phyloP scores from a whole-genome alignment of 2,113 vertebrate species.

The Seriola aureovittata region DNA sequence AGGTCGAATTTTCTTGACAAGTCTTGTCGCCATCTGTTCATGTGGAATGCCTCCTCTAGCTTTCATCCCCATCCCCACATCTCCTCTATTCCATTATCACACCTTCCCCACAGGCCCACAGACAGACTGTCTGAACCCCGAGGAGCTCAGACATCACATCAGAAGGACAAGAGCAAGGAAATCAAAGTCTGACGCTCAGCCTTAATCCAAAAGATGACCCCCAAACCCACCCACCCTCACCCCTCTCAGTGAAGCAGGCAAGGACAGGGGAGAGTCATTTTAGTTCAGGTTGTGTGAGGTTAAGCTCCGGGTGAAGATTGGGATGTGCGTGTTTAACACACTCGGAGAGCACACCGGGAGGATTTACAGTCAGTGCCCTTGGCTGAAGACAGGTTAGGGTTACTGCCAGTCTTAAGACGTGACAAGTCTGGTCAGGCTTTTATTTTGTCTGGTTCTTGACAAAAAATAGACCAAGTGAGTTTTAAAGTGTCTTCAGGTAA shows the following conservation, averaged over 20 bases:
- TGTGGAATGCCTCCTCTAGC: not conserved
- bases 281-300: slow-evolving; percentile 27
- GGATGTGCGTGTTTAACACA: not conserved
- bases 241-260: not conserved
- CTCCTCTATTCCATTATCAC: slow-evolving; percentile 12
- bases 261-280: not conserved
- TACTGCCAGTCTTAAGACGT: not conserved
- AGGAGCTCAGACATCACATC: slow-evolving; percentile 18
- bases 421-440: not conserved
- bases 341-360: not conserved
- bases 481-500: not conserved
- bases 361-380: slow-evolving; percentile 24
- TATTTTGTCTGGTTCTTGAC: not conserved
- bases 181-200: not conserved
- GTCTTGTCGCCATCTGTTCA: slow-evolving; percentile 14
- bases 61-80: slow-evolving; percentile 20
- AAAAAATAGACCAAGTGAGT: not conserved
- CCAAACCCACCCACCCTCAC: rapidly evolving
- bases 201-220: slow-evolving; percentile 29
- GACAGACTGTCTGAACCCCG: not conserved
- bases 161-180: slow-evolving; percentile 3
- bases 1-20: slow-evolving; percentile 20
- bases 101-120: not conserved
- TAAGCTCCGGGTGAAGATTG: slow-evolving; percentile 25
- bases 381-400: slow-evolving; percentile 17